Percentiles rank a stretch among this genome's conserved stretches.
Conservation (phyloP, 2,797 vertebrate genomes). For the Characodon lateralis region DNA sequence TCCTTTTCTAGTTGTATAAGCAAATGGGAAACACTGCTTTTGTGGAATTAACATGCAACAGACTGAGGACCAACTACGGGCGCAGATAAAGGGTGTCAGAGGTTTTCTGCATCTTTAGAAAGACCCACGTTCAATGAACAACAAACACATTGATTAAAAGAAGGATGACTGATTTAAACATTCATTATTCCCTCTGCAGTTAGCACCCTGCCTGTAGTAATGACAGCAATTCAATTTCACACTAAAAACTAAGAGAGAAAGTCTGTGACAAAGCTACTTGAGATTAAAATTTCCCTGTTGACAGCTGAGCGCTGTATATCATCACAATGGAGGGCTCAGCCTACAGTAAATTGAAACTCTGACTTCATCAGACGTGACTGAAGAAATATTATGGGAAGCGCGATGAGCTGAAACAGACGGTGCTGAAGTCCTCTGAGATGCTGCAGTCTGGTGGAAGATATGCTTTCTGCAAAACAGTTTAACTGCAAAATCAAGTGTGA, state of each 20-base stretch:
- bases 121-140: conserved; percentile 4
- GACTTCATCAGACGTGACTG: conserved; percentile 23
- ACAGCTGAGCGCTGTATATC: conserved; percentile 39
- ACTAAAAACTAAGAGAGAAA: conserved; percentile 17
- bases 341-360: conserved; percentile 23
- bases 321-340: conserved; percentile 18
- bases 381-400: conserved; percentile 19
- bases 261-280: conserved; percentile 18
- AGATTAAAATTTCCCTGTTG: conserved; percentile 34
- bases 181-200: conserved; percentile 14
- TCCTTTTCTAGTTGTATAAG: no score
- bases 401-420: conserved; percentile 13
- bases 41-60: neutral
- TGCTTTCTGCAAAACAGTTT: conserved; percentile 38
- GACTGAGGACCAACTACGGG: neutral
- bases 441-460: conserved; percentile 26
- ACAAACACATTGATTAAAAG: neutral
- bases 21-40: neutral
- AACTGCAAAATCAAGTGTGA: conserved; percentile 28
- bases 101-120: neutral
- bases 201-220: neutral
- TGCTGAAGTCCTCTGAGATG: conserved; percentile 38
- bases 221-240: conserved; percentile 13
- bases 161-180: conserved; percentile 11
- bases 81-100: neutral